A percentile compares a stretch with the other conserved stretches of the same genome.
Conservation (phyloP, 92 coral and sea anemone genomes). For the Paragorgia papillata region DNA sequence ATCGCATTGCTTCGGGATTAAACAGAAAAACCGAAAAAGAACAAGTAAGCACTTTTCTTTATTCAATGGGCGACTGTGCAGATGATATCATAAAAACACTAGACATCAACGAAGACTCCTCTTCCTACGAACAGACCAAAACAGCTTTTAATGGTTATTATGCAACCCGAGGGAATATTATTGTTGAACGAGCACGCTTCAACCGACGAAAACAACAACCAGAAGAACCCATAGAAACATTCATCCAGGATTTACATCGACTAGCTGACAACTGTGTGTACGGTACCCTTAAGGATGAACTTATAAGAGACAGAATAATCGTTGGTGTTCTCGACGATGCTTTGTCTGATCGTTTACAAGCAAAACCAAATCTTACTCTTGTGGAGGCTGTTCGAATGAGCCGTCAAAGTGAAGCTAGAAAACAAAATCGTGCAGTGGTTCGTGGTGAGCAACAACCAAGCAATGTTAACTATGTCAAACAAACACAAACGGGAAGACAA, state of each 20-base stretch:
- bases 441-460: conserved; percentile 22
- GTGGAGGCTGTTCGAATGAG: conserved; percentile 48
- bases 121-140: conserved; percentile 58
- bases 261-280: conserved; percentile 58
- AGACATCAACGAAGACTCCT: conserved; percentile 55
- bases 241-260: conserved; percentile 40
- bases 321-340: conserved; percentile 44
- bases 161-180: conserved; percentile 39
- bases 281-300: conserved; percentile 43
- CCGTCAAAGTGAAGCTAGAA: conserved; percentile 52
- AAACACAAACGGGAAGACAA: too few species aligned
- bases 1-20: conserved; percentile 62
- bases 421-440: conserved; percentile 56
- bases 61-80: too few species aligned
- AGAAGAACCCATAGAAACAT: conserved; percentile 55
- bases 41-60: conserved; percentile 67
- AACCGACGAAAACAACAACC: conserved; percentile 55
- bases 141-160: conserved; percentile 52
- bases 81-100: conserved; percentile 69
- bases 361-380: conserved; percentile 53
- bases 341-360: conserved; percentile 51
- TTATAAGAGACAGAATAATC: conserved; percentile 58
- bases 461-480: not conserved
- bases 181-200: conserved; percentile 56
- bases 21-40: conserved; percentile 52